Base-by-base conservation (phyloP, 2,888 invertebrate species). In the Thysanoteuthis rhombus region DNA sequence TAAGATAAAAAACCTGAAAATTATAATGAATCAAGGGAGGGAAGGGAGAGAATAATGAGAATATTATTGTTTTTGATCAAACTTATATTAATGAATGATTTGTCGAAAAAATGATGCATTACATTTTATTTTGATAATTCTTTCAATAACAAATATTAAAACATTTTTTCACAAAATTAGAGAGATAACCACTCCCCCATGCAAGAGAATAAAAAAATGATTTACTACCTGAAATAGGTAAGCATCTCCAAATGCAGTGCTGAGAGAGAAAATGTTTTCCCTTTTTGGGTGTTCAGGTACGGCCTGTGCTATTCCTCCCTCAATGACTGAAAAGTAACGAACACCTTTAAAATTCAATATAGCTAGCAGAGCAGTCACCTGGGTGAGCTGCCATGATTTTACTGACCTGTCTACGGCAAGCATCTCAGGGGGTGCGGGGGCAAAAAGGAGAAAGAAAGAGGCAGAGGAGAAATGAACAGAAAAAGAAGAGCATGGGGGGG, bases 271-370 rank as follows among this genome's bases (percentile, higher is more conserved):
- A 97, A 99, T 99, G 97, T 99, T 98, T 97, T 99, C 99, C 96
- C 99, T 98, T 97, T 99, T 99, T 38, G 99, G 99, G 97, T 99
- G 99, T 97, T 99, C 99, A n/a, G 99, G 99, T 96, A 99, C 99
- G 93, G 99, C 99, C 97, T 99, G 99, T 98, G 99, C 99, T 97
- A 99, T 99, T 39, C 97, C 96, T 36, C 97, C 97, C 94, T 97
- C 97, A 93, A 97, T 97, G 93, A 97, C 97, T 97, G 96, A n/a
- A 96, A 96, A 89, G 47, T 92, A 75, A 93, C 93, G 58, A 93
- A 47, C 52, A 93, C 93, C 93, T 93, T 58, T 93, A 93, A 92
- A 92, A 92, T 92, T 92, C 92, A 92, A 92, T 92, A 92, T 92
- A 92, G 92, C 92, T 38, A 32, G 90, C 93, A 52, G 40, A 38